Evolutionary conservation across 2,113 vertebrate genomes (phyloP).

Genomic region (Dicrurus megarhynchus): DNA sequence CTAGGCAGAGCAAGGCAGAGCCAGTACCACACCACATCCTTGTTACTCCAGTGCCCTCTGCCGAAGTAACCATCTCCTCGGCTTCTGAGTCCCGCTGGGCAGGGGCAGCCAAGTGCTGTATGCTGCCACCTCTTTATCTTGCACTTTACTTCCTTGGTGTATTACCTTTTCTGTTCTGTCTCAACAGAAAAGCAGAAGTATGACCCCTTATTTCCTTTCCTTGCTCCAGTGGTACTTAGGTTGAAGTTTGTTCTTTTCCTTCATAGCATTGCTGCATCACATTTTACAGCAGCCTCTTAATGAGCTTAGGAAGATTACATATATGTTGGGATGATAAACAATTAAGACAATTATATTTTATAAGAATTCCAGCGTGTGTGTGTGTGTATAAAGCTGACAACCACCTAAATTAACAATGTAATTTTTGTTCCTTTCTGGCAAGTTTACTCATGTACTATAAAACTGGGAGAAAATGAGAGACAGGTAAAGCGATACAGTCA

Average conservation of each 20-base stretch:
- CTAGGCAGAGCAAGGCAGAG: background rate
- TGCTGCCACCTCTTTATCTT: background rate
- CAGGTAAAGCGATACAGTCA: background rate
- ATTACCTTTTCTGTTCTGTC: background rate
- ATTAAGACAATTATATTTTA: background rate
- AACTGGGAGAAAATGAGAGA: background rate
- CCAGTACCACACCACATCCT: background rate
- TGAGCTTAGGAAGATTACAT: background rate
- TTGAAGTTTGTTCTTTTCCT: background rate
- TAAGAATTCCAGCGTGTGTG: background rate
- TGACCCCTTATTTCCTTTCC: background rate
- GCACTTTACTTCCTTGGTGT: background rate
- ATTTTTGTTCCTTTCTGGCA: background rate
- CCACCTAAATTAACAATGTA: background rate
- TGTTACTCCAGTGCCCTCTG: constrained; percentile 62
- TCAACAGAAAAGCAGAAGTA: background rate
- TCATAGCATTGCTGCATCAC: background rate
- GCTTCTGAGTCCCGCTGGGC: background rate
- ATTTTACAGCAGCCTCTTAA: background rate
- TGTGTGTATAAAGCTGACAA: background rate
- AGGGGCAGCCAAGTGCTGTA: background rate
- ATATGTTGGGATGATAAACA: background rate
- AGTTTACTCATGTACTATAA: background rate
- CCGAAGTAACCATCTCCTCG: background rate
- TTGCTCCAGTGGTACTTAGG: background rate